Base-by-base conservation (phyloP, 2,113 vertebrate genomes). In the Asarcornis scutulata region DNA sequence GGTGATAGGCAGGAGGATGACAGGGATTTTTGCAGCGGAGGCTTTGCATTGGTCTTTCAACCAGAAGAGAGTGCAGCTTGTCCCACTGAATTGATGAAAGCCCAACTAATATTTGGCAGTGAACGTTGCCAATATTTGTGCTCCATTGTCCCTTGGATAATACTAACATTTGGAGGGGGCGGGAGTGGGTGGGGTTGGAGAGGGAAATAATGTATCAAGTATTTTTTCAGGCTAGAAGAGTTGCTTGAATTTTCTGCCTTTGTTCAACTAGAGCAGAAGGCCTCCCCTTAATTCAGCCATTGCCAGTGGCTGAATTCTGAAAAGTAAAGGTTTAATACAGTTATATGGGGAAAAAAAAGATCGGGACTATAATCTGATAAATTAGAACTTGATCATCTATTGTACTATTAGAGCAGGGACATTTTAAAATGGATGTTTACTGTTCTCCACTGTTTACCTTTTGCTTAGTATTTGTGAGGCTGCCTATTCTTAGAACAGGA, bases 401-500 rank as follows among this genome's bases (percentile, higher is more conserved):
- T 76, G 63, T 93, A 80, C 56, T 72, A 1, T 29, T 72, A 67
- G 34, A 86, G 56, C 73, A 85, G 80, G 53, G 73, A 89, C 22
- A 31, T 76, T 78, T 93, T 86, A 75, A 90, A 73, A 88, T 84
- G 90, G 83, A 81, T 96, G 89, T 96, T 96, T 95, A 83, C 56
- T 11, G 5, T 89, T 75, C 68, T 86, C 83, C 44, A 27, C 67
- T 93, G 85, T 95, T 97, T 96, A 90, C 80, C 66, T 93, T 90
- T 84, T 78, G 80, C 76, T 93, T 7, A 16, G 56, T 78, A 36
- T 90, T 96, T 93, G 84, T 0, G 1, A 91, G 52, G 11, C 60
- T 93, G 46, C 58, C 88, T 96, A 95, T 93, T 96, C 36, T 76
- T 96, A 68, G 93, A 95, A 96, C 95, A 94, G 95, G 95, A 94